phyloP scores from a whole-genome alignment of 2,888 invertebrate species.

The Drosophila greeni region DNA sequence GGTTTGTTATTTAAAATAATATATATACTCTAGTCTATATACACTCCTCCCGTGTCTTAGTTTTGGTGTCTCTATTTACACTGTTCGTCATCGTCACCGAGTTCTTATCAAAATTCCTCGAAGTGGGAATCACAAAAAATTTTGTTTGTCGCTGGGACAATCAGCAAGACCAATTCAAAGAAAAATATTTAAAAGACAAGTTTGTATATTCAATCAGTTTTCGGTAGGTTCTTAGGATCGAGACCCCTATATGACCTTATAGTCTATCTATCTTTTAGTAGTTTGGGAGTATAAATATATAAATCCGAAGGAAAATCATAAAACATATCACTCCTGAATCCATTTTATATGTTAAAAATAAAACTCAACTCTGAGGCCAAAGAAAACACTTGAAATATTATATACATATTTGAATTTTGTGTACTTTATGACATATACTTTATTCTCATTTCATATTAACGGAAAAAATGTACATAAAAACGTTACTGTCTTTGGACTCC shows the following conservation, averaged over 20 bases:
- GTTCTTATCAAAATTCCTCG: conserved; percentile 26
- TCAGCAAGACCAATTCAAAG: no score
- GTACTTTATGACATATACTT: conserved; percentile 66
- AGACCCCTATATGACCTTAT: no score
- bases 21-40: conserved; percentile 5
- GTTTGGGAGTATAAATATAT: no score
- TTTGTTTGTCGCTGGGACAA: background rate
- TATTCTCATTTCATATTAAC: conserved; percentile 58
- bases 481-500: conserved; percentile 41
- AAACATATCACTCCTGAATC: no score
- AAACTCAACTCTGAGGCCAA: background rate
- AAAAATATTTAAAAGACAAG: no score
- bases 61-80: conserved; percentile 15
- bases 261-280: no score
- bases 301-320: no score
- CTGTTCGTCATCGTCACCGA: conserved; percentile 20
- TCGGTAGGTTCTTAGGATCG: no score
- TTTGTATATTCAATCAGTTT: no score
- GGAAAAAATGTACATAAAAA: conserved; percentile 68
- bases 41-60: background rate
- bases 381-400: conserved; percentile 11
- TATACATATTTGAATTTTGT: conserved; percentile 26
- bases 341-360: no score
- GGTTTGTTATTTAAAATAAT: conserved; percentile 14
- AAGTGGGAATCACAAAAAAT: conserved; percentile 7